A percentile compares a stretch with the other conserved stretches of the same genome.
phyloP scores from a whole-genome alignment of 2,888 invertebrate species.

The Ethmia dodecea region DNA sequence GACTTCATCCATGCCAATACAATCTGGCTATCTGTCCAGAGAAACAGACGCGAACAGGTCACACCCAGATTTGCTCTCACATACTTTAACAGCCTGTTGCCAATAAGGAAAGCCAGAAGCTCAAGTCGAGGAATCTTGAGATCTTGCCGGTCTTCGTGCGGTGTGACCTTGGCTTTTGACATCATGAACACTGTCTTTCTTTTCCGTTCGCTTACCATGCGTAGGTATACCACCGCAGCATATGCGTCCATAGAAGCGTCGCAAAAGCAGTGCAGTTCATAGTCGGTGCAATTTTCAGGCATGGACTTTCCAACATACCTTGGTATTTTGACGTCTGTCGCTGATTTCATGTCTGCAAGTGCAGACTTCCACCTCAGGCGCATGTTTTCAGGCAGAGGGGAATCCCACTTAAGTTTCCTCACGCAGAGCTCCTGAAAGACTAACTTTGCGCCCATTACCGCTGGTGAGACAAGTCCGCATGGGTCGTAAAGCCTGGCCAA shows the following conservation, averaged over 20 bases:
- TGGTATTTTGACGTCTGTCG: constrained; percentile 1
- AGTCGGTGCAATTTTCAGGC: neutral
- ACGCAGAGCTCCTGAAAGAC: constrained; percentile 10
- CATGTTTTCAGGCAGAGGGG: neutral
- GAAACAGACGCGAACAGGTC: too few species aligned
- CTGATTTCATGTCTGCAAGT: neutral
- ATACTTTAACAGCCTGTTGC: constrained; percentile 11
- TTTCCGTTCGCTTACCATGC: neutral
- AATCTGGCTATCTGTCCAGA: constrained; percentile 19
- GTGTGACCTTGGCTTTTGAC: constrained; percentile 4
- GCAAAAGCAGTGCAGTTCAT: neutral
- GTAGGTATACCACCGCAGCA: constrained; percentile 9
- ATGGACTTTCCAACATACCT: neutral
- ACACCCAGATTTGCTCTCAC: too few species aligned
- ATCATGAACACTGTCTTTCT: constrained; percentile 1
- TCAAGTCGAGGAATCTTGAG: constrained; percentile 11
- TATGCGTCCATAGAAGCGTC: constrained; percentile 5
- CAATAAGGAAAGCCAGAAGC: constrained; percentile 10
- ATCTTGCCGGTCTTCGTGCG: constrained; percentile 6
- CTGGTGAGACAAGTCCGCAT: constrained; percentile 12
- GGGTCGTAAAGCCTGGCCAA: constrained; percentile 16
- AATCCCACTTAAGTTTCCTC: constrained; percentile 11
- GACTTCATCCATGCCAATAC: constrained; percentile 12
- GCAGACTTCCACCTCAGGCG: neutral
- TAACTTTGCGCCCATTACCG: constrained; percentile 10